Evolutionary conservation across 2,888 invertebrate genomes (phyloP).

Genomic region (Nezara viridula): DNA sequence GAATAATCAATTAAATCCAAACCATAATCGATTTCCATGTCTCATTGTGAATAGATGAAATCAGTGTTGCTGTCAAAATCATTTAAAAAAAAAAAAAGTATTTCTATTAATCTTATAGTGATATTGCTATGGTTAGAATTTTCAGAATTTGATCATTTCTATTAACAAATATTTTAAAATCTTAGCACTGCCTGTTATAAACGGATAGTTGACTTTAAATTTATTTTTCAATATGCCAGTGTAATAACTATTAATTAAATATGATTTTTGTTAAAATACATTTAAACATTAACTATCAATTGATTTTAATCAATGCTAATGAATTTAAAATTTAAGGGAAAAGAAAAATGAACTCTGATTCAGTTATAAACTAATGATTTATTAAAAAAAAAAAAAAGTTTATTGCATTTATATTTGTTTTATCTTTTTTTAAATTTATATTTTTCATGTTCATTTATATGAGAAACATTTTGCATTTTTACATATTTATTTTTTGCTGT

Average conservation of each 20-base stretch:
- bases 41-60: background rate
- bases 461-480: background rate
- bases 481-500: background rate
- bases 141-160: background rate
- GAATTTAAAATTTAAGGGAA: too few relatives aligned
- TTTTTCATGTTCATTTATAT: background rate
- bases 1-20: background rate
- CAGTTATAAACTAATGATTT: background rate
- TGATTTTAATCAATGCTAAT: too few relatives aligned
- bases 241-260: background rate
- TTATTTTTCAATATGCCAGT: background rate
- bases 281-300: background rate
- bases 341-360: too few relatives aligned
- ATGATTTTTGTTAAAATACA: background rate
- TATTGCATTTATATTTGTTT: background rate
- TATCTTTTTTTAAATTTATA: background rate
- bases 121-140: background rate
- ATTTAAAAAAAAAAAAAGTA: background rate
- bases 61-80: background rate
- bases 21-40: background rate
- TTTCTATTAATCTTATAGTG: constrained; percentile 18
- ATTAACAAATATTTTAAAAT: background rate
- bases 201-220: background rate
- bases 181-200: background rate
- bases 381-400: background rate